These are phyloP conservation scores for Panurus biarmicus DNA, from an alignment of 2,113 vertebrate species.

Conservation along the genomic window DNA sequence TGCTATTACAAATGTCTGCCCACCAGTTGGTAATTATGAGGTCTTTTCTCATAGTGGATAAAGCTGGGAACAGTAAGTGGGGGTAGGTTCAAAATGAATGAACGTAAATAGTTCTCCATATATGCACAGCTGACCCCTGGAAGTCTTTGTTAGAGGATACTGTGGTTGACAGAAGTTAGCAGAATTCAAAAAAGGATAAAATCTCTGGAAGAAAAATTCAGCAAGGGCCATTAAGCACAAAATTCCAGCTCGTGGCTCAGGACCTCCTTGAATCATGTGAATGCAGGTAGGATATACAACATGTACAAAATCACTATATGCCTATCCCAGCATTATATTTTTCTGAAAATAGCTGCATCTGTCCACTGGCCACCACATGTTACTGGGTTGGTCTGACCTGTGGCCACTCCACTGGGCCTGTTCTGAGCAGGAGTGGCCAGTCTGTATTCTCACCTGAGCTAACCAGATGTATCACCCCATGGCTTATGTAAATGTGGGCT, in stretches of 20 bases:
- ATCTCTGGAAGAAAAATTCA: background rate
- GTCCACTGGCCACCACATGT: background rate
- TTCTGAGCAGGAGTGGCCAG: background rate
- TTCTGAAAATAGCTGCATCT: background rate
- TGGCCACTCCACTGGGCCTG: background rate
- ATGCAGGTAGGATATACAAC: background rate
- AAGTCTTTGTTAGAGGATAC: background rate
- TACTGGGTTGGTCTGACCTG: background rate
- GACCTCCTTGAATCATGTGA: background rate
- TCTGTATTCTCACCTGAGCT: background rate
- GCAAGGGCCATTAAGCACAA: background rate
- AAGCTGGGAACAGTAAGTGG: background rate
- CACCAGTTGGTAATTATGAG: background rate
- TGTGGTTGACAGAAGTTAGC: background rate
- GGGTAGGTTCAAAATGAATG: background rate
- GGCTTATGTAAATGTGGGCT: background rate
- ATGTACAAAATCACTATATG: background rate
- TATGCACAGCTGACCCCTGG: background rate
- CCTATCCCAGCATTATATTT: background rate
- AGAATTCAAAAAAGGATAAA: background rate
- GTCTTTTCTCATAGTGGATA: background rate
- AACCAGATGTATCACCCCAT: background rate
- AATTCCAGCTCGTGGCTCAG: background rate
- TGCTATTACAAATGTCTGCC: background rate
- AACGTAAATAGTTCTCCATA: background rate